Percentiles rank a stretch among this genome's conserved stretches.
Evolutionary conservation across 2,888 invertebrate species (phyloP).

Genomic region (Hartigia nigra): DNA sequence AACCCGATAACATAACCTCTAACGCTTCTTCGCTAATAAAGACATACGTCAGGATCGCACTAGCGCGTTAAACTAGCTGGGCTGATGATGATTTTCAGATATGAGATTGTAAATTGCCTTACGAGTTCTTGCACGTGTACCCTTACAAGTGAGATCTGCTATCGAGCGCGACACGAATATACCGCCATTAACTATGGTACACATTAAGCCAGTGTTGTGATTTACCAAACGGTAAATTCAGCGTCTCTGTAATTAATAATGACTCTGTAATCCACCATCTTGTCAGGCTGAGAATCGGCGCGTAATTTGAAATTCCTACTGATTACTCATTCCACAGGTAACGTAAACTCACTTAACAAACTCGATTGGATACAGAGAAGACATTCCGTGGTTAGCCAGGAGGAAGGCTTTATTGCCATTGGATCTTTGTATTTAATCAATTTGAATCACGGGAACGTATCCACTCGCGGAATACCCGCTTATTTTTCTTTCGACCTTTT

Average conservation of each 20-base stretch:
- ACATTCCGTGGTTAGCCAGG: neutral
- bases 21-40: slow-evolving; percentile 23
- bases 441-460: slow-evolving; percentile 13
- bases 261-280: neutral
- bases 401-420: neutral
- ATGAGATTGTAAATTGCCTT: slow-evolving; percentile 23
- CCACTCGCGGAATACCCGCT: slow-evolving; percentile 13
- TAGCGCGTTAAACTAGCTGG: neutral
- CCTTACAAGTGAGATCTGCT: neutral
- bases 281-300: neutral
- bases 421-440: slow-evolving; percentile 10
- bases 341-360: neutral
- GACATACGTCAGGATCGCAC: slow-evolving; percentile 21
- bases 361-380: neutral
- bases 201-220: neutral
- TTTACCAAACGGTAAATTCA: neutral
- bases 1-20: neutral
- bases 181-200: neutral
- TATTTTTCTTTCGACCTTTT: slow-evolving; percentile 10
- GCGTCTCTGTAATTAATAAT: neutral
- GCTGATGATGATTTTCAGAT: slow-evolving; percentile 25
- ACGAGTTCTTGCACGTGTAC: neutral
- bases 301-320: neutral
- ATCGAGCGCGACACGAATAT: neutral
- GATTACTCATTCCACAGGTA: neutral